These are phyloP conservation scores for Bombycilla garrulus DNA, from an alignment of 2,113 vertebrate genomes.

Conservation along the genomic window DNA sequence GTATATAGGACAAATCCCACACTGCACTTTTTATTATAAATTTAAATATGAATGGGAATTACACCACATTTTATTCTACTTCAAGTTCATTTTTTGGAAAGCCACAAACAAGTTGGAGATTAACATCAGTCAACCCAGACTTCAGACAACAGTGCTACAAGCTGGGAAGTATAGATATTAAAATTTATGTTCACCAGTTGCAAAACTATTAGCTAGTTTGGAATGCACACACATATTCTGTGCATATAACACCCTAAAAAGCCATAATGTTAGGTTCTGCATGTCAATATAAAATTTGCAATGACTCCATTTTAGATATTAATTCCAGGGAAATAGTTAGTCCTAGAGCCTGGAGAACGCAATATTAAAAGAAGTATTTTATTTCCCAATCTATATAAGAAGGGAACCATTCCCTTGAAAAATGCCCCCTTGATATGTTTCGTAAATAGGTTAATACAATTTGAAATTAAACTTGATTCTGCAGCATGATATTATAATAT, in stretches of 20 bases:
- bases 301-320: conserved; percentile 44
- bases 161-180: conserved; percentile 70
- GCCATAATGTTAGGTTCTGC: background rate
- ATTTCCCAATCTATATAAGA: conserved; percentile 54
- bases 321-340: conserved; percentile 56
- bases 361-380: conserved; percentile 63
- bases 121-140: conserved; percentile 67
- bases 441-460: conserved; percentile 63
- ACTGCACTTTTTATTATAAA: conserved; percentile 4
- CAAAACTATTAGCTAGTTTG: conserved; percentile 60
- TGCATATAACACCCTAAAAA: conserved; percentile 45
- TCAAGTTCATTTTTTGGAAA: conserved; percentile 67
- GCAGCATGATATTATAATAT: conserved; percentile 33
- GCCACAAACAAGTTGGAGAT: conserved; percentile 67
- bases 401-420: conserved; percentile 53
- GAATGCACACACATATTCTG: conserved; percentile 50
- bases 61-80: conserved; percentile 53
- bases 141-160: conserved; percentile 66
- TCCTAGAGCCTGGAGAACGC: background rate
- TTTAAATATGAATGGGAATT: conserved; percentile 47
- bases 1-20: background rate
- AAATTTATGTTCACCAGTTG: conserved; percentile 63
- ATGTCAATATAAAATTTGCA: conserved; percentile 47
- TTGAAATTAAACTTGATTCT: conserved; percentile 62
- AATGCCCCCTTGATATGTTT: conserved; percentile 45